Percentiles rank a stretch among this genome's conserved stretches.
These are phyloP conservation scores for Hippocampus kuda DNA, from an alignment of 2,797 vertebrate species.

Conservation along the genomic window DNA sequence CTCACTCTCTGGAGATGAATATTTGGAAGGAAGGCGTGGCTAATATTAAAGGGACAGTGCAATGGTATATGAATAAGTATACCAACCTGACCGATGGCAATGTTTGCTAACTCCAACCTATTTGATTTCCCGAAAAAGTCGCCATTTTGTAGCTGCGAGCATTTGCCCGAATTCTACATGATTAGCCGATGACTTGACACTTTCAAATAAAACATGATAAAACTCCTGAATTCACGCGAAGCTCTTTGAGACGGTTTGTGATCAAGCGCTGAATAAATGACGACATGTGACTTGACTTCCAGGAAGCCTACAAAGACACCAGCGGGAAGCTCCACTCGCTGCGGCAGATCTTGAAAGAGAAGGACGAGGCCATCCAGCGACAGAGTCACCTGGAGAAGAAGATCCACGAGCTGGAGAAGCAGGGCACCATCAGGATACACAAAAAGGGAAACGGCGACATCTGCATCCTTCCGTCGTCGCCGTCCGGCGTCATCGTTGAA, in stretches of 20 bases:
- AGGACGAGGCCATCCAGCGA: slow-evolving; percentile 84
- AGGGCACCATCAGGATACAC: slow-evolving; percentile 71
- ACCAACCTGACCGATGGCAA: too few species aligned
- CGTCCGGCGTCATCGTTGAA: slow-evolving; percentile 13
- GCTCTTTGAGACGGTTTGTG: too few species aligned
- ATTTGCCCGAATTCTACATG: too few species aligned
- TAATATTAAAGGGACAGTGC: not conserved
- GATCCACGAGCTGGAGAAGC: slow-evolving; percentile 67
- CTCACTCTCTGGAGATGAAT: not conserved
- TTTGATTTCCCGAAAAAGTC: too few species aligned
- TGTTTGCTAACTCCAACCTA: too few species aligned
- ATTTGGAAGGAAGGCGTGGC: not conserved
- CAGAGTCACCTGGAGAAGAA: slow-evolving; percentile 77
- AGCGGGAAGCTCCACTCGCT: slow-evolving; percentile 83
- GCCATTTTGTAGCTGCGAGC: too few species aligned
- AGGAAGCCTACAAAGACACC: slow-evolving; percentile 88
- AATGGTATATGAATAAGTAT: too few species aligned
- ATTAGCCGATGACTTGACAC: too few species aligned
- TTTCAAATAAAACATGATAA: too few species aligned
- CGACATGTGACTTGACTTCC: not conserved
- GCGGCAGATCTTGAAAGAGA: slow-evolving; percentile 83
- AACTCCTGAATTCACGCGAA: too few species aligned
- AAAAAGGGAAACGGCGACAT: slow-evolving; percentile 72
- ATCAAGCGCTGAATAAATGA: too few species aligned
- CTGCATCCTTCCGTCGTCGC: slow-evolving; percentile 56